Evolutionary conservation across 1,140 invertebrate species (phyloP).

Genomic region (Drosophila navojoa): DNA sequence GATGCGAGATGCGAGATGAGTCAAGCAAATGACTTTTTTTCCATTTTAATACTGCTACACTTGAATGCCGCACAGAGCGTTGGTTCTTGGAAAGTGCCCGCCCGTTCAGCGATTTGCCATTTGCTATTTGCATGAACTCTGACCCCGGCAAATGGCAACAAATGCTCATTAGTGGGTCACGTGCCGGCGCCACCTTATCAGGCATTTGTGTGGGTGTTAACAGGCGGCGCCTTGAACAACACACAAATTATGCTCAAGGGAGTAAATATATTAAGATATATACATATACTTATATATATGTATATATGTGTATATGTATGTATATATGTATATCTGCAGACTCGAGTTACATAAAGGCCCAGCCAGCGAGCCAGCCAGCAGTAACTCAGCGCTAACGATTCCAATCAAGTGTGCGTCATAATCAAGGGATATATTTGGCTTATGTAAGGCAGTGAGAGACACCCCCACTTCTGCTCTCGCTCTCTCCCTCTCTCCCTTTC

Average conservation of each 20-base stretch:
- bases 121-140: constrained; percentile 41
- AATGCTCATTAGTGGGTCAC: constrained; percentile 61
- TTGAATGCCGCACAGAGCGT: constrained; percentile 42
- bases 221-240: constrained; percentile 42
- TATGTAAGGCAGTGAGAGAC: background rate
- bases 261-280: constrained; percentile 21
- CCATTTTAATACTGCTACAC: constrained; percentile 15
- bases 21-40: constrained; percentile 56
- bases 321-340: background rate
- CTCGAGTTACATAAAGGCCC: background rate
- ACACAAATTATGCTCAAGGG: constrained; percentile 49
- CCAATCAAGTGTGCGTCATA: constrained; percentile 30
- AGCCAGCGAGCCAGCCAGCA: background rate
- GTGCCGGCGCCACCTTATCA: constrained; percentile 56
- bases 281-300: background rate
- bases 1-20: background rate
- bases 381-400: background rate
- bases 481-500: too few relatives aligned
- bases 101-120: constrained; percentile 31
- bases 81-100: constrained; percentile 25
- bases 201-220: constrained; percentile 32
- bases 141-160: constrained; percentile 36
- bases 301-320: too few relatives aligned
- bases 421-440: constrained; percentile 24
- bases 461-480: background rate